Conservation (phyloP, 2,888 invertebrate genomes). For the Leptopilina syphax region DNA sequence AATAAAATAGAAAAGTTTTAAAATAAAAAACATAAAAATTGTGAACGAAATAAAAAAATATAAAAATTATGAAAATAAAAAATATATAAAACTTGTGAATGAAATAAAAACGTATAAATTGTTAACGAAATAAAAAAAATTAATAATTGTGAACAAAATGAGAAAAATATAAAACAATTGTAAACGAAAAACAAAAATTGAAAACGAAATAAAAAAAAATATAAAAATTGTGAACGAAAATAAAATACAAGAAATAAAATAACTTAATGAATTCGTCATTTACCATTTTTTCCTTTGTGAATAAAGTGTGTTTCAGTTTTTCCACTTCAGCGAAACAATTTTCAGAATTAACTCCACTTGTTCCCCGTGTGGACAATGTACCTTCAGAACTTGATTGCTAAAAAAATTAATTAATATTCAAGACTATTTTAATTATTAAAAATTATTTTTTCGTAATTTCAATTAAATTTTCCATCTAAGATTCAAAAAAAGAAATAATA, state of each 20-base stretch:
- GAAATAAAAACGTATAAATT: no score
- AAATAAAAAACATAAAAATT: no score
- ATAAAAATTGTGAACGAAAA: no score
- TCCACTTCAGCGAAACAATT: constrained; percentile 64
- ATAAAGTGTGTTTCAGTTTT: constrained; percentile 65
- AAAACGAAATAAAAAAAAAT: no score
- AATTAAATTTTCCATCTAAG: constrained; percentile 24
- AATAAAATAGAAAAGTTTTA: no score
- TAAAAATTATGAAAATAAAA: neutral
- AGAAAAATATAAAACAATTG: no score
- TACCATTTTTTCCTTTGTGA: constrained; percentile 72
- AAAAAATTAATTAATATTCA: neutral
- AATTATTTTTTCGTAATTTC: constrained; percentile 37
- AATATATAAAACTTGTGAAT: no score
- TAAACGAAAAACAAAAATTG: no score
- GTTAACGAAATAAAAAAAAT: no score
- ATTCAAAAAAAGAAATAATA: neutral
- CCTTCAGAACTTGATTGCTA: constrained; percentile 9
- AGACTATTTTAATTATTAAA: constrained; percentile 10
- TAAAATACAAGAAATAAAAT: neutral
- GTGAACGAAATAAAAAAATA: no score
- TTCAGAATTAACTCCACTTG: constrained; percentile 63
- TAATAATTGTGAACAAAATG: no score
- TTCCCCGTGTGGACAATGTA: constrained; percentile 50
- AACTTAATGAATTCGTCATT: constrained; percentile 47